These are phyloP conservation scores for Calephelis nemesis DNA, from an alignment of 1,140 invertebrate species.

Conservation along the genomic window DNA sequence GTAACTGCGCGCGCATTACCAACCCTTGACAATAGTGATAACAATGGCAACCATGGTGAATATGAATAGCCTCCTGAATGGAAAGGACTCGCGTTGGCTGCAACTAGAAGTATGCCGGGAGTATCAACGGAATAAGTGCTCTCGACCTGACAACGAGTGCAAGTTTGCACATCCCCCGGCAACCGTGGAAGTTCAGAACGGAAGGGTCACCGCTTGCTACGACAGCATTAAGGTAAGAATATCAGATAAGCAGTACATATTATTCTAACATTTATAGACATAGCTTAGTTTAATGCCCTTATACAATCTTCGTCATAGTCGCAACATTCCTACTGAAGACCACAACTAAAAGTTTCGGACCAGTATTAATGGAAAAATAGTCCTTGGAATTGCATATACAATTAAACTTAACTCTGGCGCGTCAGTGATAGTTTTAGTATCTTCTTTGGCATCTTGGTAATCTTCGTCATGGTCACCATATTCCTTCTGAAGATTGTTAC, in stretches of 20 bases:
- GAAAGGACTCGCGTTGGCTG: constrained; percentile 99
- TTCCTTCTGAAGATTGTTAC: no score
- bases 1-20: constrained; percentile 58
- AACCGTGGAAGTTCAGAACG: constrained; percentile 99
- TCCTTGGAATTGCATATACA: no score
- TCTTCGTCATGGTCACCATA: no score
- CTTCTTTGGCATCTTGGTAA: no score
- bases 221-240: constrained; percentile 98
- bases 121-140: constrained; percentile 99
- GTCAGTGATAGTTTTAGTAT: no score
- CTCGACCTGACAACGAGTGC: constrained; percentile 98
- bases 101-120: constrained; percentile 99
- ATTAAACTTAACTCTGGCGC: no score
- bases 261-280: not conserved
- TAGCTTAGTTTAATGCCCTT: no score
- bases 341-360: no score
- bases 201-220: constrained; percentile 99
- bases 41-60: constrained; percentile 96
- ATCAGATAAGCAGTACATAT: not conserved
- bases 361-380: no score
- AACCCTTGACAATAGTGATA: constrained; percentile 51
- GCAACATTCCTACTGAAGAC: no score
- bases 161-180: constrained; percentile 99
- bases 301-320: no score
- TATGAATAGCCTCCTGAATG: constrained; percentile 97